A percentile compares a stretch with the other conserved stretches of the same genome.
phyloP scores from a whole-genome alignment of 2,113 vertebrate species.

The Corynorhinus townsendii region DNA sequence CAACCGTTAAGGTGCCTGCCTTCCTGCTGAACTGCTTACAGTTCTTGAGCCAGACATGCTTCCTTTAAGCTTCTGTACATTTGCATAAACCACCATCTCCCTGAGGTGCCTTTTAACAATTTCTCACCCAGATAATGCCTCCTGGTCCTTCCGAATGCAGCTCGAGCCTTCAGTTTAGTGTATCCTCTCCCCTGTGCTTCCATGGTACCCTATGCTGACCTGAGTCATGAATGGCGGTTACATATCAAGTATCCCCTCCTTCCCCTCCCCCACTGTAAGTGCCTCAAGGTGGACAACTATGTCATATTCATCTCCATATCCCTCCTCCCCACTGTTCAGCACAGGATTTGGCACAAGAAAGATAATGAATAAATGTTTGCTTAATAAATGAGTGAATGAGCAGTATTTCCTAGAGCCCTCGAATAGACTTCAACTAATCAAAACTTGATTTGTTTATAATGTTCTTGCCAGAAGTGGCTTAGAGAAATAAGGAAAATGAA shows the following conservation, averaged over 20 bases:
- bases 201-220: neutral
- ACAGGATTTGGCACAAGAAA: neutral
- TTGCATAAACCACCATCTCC: neutral
- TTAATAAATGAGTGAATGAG: conserved; percentile 25
- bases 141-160: neutral
- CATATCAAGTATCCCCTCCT: rapidly evolving
- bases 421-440: conserved; percentile 7
- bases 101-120: neutral
- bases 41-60: neutral
- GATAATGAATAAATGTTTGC: neutral
- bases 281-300: neutral
- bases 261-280: neutral
- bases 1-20: neutral
- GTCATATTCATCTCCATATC: neutral
- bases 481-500: conserved; percentile 38
- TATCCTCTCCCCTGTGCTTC: neutral
- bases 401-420: neutral
- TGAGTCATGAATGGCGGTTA: neutral
- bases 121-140: neutral
- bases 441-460: conserved; percentile 42
- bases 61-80: neutral
- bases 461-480: neutral
- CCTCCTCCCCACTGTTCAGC: neutral
- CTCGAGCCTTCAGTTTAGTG: neutral
- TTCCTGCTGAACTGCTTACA: neutral